Evolutionary conservation across 2,113 vertebrate species (phyloP), one percentile per base, ranked within the genome.

Genomic region (Hipposideros armiger): DNA sequence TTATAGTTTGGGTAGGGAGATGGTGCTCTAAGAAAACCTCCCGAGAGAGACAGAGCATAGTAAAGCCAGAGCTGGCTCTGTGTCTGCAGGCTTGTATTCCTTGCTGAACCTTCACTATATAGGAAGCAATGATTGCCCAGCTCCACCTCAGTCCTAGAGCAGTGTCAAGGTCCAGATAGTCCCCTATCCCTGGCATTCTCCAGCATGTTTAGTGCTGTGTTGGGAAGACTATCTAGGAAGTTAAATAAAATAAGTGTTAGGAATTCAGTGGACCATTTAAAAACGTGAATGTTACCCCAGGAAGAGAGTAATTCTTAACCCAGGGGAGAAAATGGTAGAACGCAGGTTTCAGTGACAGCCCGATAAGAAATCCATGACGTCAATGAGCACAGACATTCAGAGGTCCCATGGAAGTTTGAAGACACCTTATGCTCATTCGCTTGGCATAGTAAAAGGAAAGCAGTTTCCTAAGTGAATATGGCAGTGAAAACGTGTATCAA

Each of bases 141-240:
- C 70, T 78, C 16, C 8, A 20, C 36, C 10, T 60, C 7, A 42
- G 11, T 66, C 19, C 19, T 19, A 42, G n/a, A 28, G 6, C 24
- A 54, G 47, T 50, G 17, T 67, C 72, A 81, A 81, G 28, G 22
- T 30, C n/a, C 72, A 73, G 77, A 10, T 28, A 62, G 0, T 56
- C 4, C 1, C 32, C 15, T 4, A 1, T 56, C 11, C 47, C 7
- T 28, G 7, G 24, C 16, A 40, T n/a, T 62, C 3, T 45, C 15
- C 5, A 40, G 72, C 24, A 13, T 28, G 45, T 50, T 40, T 7
- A 93, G 36, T 20, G 24, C 11, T 26, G 6, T 89, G 8, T 60
- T 54, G 6, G 62, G 60, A 89, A 77, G 84, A 82, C 7, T 64
- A 14, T 62, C 54, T 91, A 67, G 24, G 26, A 96, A 42, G 28